Evolutionary conservation across 2,113 vertebrate species (phyloP).

Genomic region (Nibea coibor): DNA sequence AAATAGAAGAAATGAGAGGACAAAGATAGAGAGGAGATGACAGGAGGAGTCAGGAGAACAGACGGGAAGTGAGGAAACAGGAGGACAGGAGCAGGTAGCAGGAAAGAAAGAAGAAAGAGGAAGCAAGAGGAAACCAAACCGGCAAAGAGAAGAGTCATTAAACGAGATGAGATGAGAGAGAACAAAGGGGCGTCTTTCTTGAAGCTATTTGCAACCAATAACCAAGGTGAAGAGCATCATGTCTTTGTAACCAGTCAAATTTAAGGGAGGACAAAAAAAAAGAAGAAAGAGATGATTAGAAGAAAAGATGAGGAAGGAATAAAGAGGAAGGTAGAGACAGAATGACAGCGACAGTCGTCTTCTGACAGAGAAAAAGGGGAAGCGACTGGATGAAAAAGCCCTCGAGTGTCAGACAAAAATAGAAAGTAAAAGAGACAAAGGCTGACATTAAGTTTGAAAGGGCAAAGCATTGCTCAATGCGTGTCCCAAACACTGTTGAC

Average conservation of each 20-base stretch:
- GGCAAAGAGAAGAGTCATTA: neutral
- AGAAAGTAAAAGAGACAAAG: conserved; percentile 42
- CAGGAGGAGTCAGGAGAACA: neutral
- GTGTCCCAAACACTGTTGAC: conserved; percentile 40
- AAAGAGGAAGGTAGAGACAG: conserved; percentile 35
- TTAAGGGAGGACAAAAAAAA: neutral
- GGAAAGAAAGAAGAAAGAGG: neutral
- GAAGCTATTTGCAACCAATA: conserved; percentile 31
- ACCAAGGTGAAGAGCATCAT: neutral
- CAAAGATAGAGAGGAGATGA: conserved; percentile 6
- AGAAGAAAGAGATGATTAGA: conserved; percentile 14
- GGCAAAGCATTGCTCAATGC: conserved; percentile 20
- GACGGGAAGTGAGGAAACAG: neutral
- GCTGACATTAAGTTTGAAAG: conserved; percentile 50
- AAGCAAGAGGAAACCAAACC: neutral
- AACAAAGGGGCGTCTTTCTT: conserved; percentile 28
- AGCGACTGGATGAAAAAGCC: conserved; percentile 58
- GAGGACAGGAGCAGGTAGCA: neutral
- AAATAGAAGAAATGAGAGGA: neutral
- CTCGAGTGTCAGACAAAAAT: conserved; percentile 45
- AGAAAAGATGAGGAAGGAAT: conserved; percentile 28
- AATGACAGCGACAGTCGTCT: conserved; percentile 32
- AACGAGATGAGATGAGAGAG: conserved; percentile 19
- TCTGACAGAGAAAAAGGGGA: conserved; percentile 42
- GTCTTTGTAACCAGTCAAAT: conserved; percentile 37